Evolutionary conservation across 1,140 invertebrate species (phyloP), one percentile per base, ranked within the genome.

Genomic region (Manduca sexta): DNA sequence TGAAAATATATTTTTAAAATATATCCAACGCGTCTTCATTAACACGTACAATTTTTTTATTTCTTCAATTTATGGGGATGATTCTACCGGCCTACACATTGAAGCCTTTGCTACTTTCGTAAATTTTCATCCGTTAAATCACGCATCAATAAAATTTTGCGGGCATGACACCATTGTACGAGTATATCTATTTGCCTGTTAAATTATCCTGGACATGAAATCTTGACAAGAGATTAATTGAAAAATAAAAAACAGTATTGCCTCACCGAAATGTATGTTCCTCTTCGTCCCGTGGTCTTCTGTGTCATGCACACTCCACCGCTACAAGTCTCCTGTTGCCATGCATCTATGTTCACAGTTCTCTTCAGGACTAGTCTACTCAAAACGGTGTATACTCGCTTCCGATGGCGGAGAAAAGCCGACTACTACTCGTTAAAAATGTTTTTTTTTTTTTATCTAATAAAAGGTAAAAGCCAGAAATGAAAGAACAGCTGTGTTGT

Each of bases 401-500:
- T 73, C 74, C 77, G 61, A 69, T 50, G 16, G 52, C 71, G 73
- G 62, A 48, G 67, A 49, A 49, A 78, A 75, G 73, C 77, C 56
- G 34, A 50, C 46, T 35, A 52, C 73, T 70, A 69, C 63, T 47
- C 64, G 63, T 67, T 52, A 75, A 69, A 53, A 56, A 63, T 56
- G 61, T 63, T 47, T 26, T 44, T 46, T 60, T 63, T 38, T 29
- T 57, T 40, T 51, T 34, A 64, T 53, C 65, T 64, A 60, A 56
- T 52, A 59, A 67, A 56, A 70, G 74, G 75, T 71, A 74, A 65
- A 83, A 84, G 80, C 80, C 75, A 73, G 72, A 83, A 84, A 81
- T 84, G 70, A 84, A 84, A 84, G 70, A 81, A 64, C 80, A 59
- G 73, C 80, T 81, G 77, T 81, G 75, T 84, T 75, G 73, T 75